Conservation (phyloP, 2,797 vertebrate genomes). For the Sebastes cheni region DNA sequence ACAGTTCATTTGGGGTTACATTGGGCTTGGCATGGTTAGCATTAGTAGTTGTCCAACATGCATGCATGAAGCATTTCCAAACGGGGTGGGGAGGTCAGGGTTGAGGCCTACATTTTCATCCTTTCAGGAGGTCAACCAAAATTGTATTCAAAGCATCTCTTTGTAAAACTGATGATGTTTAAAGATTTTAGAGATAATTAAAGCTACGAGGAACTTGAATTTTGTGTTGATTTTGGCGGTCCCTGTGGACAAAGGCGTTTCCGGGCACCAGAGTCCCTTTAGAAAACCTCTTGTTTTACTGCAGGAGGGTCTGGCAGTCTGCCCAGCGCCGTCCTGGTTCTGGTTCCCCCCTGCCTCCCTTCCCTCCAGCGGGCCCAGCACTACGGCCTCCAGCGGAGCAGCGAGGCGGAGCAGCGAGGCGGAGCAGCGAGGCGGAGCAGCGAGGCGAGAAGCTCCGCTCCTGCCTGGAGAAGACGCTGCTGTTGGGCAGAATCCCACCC, state of each 20-base stretch:
- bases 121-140: conserved; percentile 54
- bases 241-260: neutral
- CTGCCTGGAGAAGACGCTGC: too few relatives aligned
- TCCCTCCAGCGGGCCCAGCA: neutral
- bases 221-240: too few relatives aligned
- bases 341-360: neutral
- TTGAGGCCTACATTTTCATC: conserved; percentile 22
- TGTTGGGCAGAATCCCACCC: too few relatives aligned
- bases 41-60: conserved; percentile 21
- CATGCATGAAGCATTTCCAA: conserved; percentile 12
- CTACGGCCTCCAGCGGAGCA: neutral
- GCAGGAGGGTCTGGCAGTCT: too few relatives aligned
- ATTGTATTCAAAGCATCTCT: neutral
- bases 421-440: too few relatives aligned
- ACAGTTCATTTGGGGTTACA: conserved; percentile 7
- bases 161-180: neutral
- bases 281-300: too few relatives aligned
- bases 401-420: too few relatives aligned
- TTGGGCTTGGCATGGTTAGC: neutral
- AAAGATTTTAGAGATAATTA: neutral
- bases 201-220: neutral
- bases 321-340: neutral
- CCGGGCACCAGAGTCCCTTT: neutral
- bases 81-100: conserved; percentile 6
- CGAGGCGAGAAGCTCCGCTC: too few relatives aligned